phyloP scores from a whole-genome alignment of 37 sponge, comb jelly and placozoan genomes.

The Ianthella basta region DNA sequence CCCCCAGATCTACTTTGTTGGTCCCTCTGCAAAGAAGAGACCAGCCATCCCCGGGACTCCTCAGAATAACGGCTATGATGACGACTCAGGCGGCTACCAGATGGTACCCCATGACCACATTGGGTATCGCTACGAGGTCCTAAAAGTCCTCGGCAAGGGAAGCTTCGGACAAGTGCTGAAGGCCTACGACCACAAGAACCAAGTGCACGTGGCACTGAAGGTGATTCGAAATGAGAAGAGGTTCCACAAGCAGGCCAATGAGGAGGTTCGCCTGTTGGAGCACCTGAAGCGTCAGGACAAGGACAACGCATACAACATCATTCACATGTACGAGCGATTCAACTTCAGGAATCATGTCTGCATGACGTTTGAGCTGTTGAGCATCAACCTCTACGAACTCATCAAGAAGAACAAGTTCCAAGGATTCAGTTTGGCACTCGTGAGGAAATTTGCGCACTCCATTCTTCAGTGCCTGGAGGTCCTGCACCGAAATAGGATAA shows the following conservation, averaged over 20 bases:
- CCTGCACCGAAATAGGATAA: conserved; percentile 93
- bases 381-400: conserved; percentile 98
- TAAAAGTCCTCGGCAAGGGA: conserved; percentile 95
- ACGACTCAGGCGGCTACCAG: conserved; percentile 88
- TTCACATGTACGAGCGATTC: conserved; percentile 95
- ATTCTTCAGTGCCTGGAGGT: conserved; percentile 93
- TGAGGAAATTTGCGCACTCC: conserved; percentile 98
- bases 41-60: conserved; percentile 83
- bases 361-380: conserved; percentile 97
- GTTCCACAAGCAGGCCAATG: conserved; percentile 95
- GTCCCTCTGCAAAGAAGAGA: conserved; percentile 91
- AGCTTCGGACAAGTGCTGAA: conserved; percentile 98
- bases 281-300: conserved; percentile 92
- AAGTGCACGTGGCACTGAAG: conserved; percentile 92
- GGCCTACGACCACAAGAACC: conserved; percentile 96
- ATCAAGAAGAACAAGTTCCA: conserved; percentile 99
- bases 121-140: conserved; percentile 93
- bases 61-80: conserved; percentile 93
- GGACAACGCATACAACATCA: conserved; percentile 90
- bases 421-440: conserved; percentile 94
- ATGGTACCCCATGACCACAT: conserved; percentile 93
- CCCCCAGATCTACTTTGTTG: conserved; percentile 93
- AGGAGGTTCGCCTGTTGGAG: conserved; percentile 92
- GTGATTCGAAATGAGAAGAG: conserved; percentile 96
- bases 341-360: conserved; percentile 95